Conservation (phyloP, 2,113 vertebrate genomes). For the Pterophyllum scalare region DNA sequence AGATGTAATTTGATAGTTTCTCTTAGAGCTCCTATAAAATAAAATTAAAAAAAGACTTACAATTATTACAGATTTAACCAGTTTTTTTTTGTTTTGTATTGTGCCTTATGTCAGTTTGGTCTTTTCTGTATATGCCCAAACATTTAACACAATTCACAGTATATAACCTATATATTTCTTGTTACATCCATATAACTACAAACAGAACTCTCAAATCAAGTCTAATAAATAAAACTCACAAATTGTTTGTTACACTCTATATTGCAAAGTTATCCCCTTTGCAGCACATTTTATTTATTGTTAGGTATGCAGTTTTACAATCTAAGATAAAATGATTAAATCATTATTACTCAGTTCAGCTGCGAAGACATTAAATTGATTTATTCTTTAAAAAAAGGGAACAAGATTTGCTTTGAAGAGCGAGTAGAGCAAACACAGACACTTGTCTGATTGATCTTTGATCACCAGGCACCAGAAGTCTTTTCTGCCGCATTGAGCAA, state of each 20-base stretch:
- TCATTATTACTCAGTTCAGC: neutral
- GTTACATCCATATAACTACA: neutral
- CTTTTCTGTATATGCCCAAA: neutral
- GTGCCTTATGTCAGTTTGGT: neutral
- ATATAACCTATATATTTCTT: neutral
- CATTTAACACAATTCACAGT: neutral
- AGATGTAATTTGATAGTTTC: neutral
- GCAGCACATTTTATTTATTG: neutral
- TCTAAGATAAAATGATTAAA: neutral
- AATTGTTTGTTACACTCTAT: neutral
- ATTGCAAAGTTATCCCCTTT: neutral
- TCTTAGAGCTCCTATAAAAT: neutral
- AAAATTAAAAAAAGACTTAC: neutral
- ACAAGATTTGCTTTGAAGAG: neutral
- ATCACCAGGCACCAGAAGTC: conserved; percentile 4
- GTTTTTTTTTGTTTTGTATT: neutral
- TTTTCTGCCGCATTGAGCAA: conserved; percentile 19
- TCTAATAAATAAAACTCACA: neutral
- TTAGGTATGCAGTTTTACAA: neutral
- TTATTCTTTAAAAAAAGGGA: conserved; percentile 15
- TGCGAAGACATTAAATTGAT: conserved; percentile 14
- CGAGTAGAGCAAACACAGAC: neutral
- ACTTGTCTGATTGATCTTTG: conserved; percentile 17
- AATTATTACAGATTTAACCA: neutral
- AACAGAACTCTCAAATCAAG: neutral